Conservation (phyloP, 2,797 vertebrate genomes). For the Cirrhinus mrigala region DNA sequence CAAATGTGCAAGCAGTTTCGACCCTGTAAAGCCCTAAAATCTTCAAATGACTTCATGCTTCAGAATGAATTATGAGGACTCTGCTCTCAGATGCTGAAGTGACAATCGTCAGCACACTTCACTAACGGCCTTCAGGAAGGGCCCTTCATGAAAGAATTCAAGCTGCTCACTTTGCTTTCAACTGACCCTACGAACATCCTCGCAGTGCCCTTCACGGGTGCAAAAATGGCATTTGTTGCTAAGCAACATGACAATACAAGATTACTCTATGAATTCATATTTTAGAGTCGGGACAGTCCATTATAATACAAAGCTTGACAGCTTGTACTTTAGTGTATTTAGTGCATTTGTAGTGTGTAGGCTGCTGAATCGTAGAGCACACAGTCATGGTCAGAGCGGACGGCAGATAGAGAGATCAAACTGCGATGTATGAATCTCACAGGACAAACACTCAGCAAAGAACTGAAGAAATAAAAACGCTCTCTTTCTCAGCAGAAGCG, state of each 20-base stretch:
- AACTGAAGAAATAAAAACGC: not conserved
- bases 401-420: constrained; percentile 29
- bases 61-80: not conserved
- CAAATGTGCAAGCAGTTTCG: not conserved
- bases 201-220: not conserved
- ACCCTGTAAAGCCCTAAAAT: not conserved
- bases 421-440: constrained; percentile 21
- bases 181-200: not conserved
- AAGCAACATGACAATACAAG: not conserved
- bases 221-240: not conserved
- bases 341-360: not conserved
- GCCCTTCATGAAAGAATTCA: not conserved
- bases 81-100: not conserved
- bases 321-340: not conserved
- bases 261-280: not conserved
- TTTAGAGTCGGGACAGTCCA: not conserved
- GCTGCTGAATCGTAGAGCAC: not conserved
- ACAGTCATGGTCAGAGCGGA: not conserved
- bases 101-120: not conserved
- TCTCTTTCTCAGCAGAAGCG: not conserved
- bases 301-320: too few relatives aligned
- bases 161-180: not conserved
- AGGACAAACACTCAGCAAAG: constrained; percentile 13
- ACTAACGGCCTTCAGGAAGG: not conserved
- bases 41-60: not conserved